phyloP scores from a whole-genome alignment of 1,140 invertebrate genomes.

The Brachionus rubens region DNA sequence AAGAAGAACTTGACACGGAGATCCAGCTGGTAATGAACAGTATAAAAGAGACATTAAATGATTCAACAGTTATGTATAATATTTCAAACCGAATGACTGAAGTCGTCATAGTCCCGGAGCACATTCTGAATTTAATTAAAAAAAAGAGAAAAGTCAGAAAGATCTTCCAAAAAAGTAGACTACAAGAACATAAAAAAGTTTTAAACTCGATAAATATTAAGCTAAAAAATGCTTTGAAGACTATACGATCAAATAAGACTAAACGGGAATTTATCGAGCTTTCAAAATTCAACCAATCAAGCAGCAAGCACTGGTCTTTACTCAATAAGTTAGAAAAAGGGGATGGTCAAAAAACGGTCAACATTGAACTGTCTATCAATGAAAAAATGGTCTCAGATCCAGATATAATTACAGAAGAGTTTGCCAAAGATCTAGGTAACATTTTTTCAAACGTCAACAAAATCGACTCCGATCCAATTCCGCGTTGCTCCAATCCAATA shows the following conservation, averaged over 20 bases:
- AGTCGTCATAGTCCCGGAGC: neutral
- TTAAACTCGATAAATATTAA: neutral
- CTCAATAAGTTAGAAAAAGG: neutral
- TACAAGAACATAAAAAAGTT: neutral
- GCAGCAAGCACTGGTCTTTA: conserved; percentile 3
- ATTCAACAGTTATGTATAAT: neutral
- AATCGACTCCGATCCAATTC: neutral
- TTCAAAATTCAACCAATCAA: neutral
- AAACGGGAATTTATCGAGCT: neutral
- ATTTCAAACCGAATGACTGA: neutral
- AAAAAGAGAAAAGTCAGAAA: conserved; percentile 17
- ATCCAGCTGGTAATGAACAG: neutral
- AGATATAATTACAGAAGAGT: neutral
- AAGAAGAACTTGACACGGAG: neutral
- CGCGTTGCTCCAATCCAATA: neutral
- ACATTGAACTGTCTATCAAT: too few relatives aligned
- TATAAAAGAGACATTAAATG: neutral
- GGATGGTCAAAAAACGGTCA: neutral
- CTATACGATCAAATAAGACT: neutral
- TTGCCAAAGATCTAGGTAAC: neutral
- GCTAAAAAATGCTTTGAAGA: neutral
- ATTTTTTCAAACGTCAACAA: neutral
- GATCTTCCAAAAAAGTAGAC: conserved; percentile 7
- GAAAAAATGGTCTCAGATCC: neutral
- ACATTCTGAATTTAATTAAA: neutral